Base-by-base conservation (phyloP, 2,113 vertebrate species). In the Hydrolagus affinis region DNA sequence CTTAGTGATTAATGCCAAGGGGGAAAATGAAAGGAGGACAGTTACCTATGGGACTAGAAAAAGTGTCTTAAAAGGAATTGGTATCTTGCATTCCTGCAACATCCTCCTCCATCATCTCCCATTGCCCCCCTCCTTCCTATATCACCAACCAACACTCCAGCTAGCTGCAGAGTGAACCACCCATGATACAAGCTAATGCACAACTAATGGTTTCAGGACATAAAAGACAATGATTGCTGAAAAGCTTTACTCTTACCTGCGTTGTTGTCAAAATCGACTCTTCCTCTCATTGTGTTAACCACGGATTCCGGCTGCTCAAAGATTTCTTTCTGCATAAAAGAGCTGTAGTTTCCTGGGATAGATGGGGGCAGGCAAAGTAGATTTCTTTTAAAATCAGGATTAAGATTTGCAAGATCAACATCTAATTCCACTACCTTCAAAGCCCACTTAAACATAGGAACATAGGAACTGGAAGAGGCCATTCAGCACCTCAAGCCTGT, bases 261-360 rank as follows among this genome's bases (percentile, higher is more conserved):
- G 86, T 32, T 66, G 23, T 86, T 44, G 4, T 85, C 86, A 25
- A 86, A 86, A 56, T 86, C 78, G 86, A 86, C 86, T 44, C 86
- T n/a, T 21, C 86, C 86, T 19, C 86, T 73, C 86, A 86, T 86
- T 10, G 86, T 86, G 75, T 86, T 86, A 9, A 86, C 86, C 62
- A 86, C 86, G 0, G 86, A 86, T 80, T 86, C 86, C 19, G 86
- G 86, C 59, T 86, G 86, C 32, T 86, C 86, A 30, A 78, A 86
- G 64, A 86, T 86, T 76, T 86, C 86, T 69, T 86, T 86, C 86
- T 86, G 86, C 86, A 86, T 86, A 68, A 86, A 86, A 32, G 86
- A 86, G 17, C 86, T 86, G 19, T 77, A 86, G 75, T 44, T 86
- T 68, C 86, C 86, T 86, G 17, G 3, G 7, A 25, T 73, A 72